Evolutionary conservation across 1,140 invertebrate genomes (phyloP).

Genomic region (Drosophila asahinai): DNA sequence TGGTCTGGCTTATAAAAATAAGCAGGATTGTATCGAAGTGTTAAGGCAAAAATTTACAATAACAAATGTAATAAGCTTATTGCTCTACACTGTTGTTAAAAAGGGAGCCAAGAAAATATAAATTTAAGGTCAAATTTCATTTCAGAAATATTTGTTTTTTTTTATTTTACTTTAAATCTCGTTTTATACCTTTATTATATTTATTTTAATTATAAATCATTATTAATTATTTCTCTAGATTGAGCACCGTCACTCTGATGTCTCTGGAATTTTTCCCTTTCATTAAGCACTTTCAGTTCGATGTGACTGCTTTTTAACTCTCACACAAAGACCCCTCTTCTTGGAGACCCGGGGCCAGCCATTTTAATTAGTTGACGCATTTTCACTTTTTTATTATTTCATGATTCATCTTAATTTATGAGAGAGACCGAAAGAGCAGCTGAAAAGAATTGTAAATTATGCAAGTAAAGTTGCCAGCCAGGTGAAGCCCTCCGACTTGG

Average conservation of each 20-base stretch:
- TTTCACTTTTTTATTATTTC: slow-evolving; percentile 57
- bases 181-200: too few species aligned
- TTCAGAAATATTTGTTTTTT: neutral
- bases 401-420: slow-evolving; percentile 74
- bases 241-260: slow-evolving; percentile 23
- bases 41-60: neutral
- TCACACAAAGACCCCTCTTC: neutral
- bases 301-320: slow-evolving; percentile 26
- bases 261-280: slow-evolving; percentile 63
- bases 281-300: slow-evolving; percentile 67
- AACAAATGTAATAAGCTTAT: neutral
- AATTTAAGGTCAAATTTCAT: neutral
- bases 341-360: neutral
- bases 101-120: neutral
- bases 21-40: neutral
- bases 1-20: slow-evolving; percentile 12
- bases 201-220: neutral
- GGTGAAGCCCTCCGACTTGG: slow-evolving; percentile 16
- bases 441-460: slow-evolving; percentile 67
- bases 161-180: neutral
- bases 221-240: neutral
- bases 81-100: neutral
- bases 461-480: slow-evolving; percentile 58
- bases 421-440: slow-evolving; percentile 17
- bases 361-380: slow-evolving; percentile 70